Percentiles rank a stretch among this genome's conserved stretches.
Conservation (phyloP, 2,113 vertebrate genomes). For the Microcebus lehilahytsara region DNA sequence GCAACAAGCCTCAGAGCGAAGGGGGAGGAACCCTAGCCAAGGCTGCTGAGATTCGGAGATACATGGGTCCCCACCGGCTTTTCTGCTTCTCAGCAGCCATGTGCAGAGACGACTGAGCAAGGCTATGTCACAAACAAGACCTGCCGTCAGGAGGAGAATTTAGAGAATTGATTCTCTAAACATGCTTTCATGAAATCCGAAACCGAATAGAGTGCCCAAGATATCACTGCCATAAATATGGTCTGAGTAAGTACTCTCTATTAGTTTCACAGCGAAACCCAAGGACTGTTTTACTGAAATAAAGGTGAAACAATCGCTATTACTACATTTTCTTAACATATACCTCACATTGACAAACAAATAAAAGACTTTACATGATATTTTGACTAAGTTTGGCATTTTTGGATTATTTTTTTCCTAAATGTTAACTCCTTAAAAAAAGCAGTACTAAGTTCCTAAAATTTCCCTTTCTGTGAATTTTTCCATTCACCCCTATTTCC, state of each 20-base stretch:
- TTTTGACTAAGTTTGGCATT: not conserved
- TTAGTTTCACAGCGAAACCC: not conserved
- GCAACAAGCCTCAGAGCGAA: not conserved
- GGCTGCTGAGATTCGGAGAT: not conserved
- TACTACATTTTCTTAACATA: not conserved
- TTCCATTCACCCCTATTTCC: not conserved
- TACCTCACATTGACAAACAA: not conserved
- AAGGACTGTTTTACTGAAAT: not conserved
- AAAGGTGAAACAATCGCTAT: not conserved
- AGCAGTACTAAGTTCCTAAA: not conserved
- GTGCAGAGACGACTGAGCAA: rapidly evolving
- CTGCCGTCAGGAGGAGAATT: not conserved
- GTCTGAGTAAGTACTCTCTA: not conserved
- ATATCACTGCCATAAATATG: not conserved
- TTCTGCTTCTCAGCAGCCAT: not conserved
- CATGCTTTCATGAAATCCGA: not conserved
- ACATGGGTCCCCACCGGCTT: not conserved
- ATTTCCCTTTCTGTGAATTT: not conserved
- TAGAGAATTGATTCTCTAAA: not conserved
- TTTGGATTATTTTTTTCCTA: not conserved
- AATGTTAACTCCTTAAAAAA: not conserved
- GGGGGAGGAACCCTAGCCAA: too few species aligned
- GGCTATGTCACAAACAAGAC: not conserved
- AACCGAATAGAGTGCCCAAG: not conserved
- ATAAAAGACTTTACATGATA: not conserved